Evolutionary conservation across 2,113 vertebrate species (phyloP), one percentile per base, ranked within the genome.

Genomic region (Erythrolamprus reginae): DNA sequence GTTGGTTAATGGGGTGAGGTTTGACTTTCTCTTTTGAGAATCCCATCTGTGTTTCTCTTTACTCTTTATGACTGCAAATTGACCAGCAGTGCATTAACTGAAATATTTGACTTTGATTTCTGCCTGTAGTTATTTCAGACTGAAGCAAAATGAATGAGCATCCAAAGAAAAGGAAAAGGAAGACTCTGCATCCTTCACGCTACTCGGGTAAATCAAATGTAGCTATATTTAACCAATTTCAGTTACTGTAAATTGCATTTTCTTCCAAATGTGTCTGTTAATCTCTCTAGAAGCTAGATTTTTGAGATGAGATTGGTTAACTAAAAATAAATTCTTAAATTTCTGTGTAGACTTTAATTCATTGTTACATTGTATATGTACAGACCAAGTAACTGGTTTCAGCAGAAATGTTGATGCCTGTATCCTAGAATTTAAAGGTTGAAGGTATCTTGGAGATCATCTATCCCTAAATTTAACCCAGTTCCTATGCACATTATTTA

Each of bases 151-250:
- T 98, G 97, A 98, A 97, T 23, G 97, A 98, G 42, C 97, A 98
- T 95, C 97, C 97, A 92, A 98, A 98, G 95, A 98, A 98, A 95
- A 96, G 97, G 87, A 98, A 98, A 95, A 97, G 97, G 96, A 98
- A 98, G 96, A 98, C 97, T 86, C 94, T 97, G 82, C 97, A 97
- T 84, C 97, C 97, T 89, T 98, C 97, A 92, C 97, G 97, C 91
- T 98, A 98, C 84, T 97, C 97, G 96, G 97, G 97, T 97, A 96
- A 97, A 96, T 96, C 89, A 84, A n/a, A 90, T 38, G 24, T 88
- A 88, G 28, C 91, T 17, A 85, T 82, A 1, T 0, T 3, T 53
- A 24, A 0, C 0, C 42, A 87, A 56, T 86, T 0, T 42, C 53
- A 13, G 15, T 87, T 90, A 86, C 28, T 8, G 3, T 84, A 90